A percentile compares a stretch with the other conserved stretches of the same genome.
Conservation (phyloP, 2,113 vertebrate genomes). For the Bettongia penicillata region DNA sequence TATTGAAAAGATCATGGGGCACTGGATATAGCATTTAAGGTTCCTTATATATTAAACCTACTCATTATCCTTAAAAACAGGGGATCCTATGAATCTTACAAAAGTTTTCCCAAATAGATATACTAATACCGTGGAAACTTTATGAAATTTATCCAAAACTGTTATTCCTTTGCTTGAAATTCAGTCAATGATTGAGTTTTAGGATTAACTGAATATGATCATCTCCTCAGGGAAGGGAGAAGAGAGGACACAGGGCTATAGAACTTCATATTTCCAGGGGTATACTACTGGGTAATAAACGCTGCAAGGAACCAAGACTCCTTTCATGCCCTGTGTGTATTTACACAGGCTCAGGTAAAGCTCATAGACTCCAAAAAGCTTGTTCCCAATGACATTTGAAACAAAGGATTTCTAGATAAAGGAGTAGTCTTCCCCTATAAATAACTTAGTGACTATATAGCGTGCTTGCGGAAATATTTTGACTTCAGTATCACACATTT, state of each 20-base stretch:
- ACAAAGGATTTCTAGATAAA: slow-evolving; percentile 18
- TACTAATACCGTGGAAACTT: background rate
- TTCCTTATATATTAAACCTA: background rate
- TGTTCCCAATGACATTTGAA: background rate
- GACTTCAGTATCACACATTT: background rate
- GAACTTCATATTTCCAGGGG: background rate
- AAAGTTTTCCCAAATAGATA: background rate
- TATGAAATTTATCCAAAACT: background rate
- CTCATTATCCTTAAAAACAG: background rate
- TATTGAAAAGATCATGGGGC: background rate
- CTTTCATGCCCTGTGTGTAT: background rate
- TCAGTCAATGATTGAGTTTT: background rate
- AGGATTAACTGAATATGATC: background rate
- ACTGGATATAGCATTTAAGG: background rate
- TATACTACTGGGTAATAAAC: background rate
- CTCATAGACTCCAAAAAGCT: background rate
- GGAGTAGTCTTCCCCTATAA: background rate
- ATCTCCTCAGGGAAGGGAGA: background rate
- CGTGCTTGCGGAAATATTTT: background rate
- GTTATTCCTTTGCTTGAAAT: background rate
- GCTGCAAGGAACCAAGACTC: background rate
- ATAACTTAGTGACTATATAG: background rate
- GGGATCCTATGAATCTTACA: background rate
- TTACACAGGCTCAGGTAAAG: background rate
- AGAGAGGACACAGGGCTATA: background rate